Percentiles rank a stretch among this genome's conserved stretches.
Conservation (phyloP, 2,113 vertebrate genomes). For the Micronycteris hirsuta region DNA sequence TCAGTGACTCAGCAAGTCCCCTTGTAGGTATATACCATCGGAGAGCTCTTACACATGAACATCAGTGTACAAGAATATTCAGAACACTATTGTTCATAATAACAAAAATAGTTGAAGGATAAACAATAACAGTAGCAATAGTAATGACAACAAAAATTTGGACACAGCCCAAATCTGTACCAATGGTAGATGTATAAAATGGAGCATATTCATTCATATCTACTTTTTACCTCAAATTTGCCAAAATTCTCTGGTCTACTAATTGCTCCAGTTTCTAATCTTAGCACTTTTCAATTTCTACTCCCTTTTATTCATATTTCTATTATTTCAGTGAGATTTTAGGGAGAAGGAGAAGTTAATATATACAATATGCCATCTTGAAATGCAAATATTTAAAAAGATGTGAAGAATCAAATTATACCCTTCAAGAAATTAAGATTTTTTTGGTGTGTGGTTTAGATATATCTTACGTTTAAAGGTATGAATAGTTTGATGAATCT, state of each 20-base stretch:
- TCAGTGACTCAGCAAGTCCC: neutral
- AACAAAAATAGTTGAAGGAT: neutral
- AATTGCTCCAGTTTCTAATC: neutral
- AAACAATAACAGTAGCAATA: neutral
- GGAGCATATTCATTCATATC: neutral
- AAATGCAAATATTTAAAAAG: neutral
- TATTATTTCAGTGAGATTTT: conserved; percentile 19
- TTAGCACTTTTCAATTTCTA: neutral
- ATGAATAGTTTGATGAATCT: neutral
- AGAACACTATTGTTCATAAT: neutral
- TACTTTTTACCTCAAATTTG: neutral
- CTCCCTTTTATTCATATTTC: neutral
- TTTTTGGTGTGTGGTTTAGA: neutral
- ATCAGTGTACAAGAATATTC: neutral
- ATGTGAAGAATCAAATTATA: neutral
- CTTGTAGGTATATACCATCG: neutral
- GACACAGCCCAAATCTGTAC: neutral
- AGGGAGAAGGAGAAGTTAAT: neutral
- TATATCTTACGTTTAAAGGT: neutral
- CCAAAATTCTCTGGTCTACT: neutral
- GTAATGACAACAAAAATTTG: neutral
- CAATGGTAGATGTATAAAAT: neutral
- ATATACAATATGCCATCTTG: neutral
- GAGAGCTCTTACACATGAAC: neutral
- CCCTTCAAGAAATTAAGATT: neutral